A percentile compares a stretch with the other conserved stretches of the same genome.
These are phyloP conservation scores for Addax nasomaculatus DNA, from an alignment of 2,113 vertebrate genomes.

Conservation along the genomic window DNA sequence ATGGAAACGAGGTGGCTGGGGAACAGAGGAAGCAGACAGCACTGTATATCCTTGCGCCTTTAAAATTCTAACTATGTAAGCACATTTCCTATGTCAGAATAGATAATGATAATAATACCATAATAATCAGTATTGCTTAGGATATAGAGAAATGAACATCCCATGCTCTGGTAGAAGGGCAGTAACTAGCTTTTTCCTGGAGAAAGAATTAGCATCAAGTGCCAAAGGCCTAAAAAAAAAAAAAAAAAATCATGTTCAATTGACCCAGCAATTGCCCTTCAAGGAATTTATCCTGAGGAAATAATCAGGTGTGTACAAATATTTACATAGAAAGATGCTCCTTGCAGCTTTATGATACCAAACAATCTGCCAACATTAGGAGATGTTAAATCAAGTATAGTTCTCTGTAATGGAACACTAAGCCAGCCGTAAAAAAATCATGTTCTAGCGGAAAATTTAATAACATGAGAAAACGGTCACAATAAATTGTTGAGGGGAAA, in stretches of 20 bases:
- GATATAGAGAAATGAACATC: neutral
- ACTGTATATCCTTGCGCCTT: neutral
- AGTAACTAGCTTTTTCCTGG: conserved; percentile 7
- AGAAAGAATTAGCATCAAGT: conserved; percentile 3
- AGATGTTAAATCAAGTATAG: conserved; percentile 51
- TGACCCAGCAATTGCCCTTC: neutral
- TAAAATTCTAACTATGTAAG: conserved; percentile 5
- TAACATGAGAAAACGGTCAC: conserved; percentile 60
- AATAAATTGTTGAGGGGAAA: conserved; percentile 54
- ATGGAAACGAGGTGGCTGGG: neutral
- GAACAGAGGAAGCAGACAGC: neutral
- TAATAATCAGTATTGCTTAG: neutral
- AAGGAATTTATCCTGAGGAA: conserved; percentile 36
- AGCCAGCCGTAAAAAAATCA: conserved; percentile 41
- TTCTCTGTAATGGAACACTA: conserved; percentile 36
- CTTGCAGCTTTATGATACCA: conserved; percentile 10
- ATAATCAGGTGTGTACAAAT: conserved; percentile 31
- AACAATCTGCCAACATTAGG: conserved; percentile 2
- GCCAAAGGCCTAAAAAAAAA: conserved; percentile 25
- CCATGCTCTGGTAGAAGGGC: neutral
- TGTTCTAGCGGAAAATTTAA: conserved; percentile 51
- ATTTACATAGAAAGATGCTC: conserved; percentile 49
- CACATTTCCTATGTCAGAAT: neutral
- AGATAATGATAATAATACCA: neutral
- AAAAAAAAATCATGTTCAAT: neutral